phyloP scores from a whole-genome alignment of 2,797 vertebrate genomes.

The Macrochelys suwanniensis region DNA sequence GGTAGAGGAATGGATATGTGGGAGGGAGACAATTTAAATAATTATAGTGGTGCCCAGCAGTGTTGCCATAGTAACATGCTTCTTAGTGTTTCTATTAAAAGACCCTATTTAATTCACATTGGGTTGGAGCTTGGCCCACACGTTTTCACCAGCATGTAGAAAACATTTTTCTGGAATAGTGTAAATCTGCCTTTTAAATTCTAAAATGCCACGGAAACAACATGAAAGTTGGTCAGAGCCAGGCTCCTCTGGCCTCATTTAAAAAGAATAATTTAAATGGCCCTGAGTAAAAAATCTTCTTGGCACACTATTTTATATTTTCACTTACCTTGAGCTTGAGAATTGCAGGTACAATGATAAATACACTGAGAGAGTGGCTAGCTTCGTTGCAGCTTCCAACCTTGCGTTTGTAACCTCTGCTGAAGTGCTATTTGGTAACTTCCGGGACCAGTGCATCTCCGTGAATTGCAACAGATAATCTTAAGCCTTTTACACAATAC shows the following conservation, averaged over 20 bases:
- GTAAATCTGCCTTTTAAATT: constrained; percentile 4
- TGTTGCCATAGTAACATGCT: constrained; percentile 75
- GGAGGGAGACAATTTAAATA: constrained; percentile 34
- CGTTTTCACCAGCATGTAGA: constrained; percentile 20
- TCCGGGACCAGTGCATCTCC: neutral
- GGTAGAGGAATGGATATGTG: neutral
- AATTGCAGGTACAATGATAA: neutral
- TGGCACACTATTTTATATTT: neutral
- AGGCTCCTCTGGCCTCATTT: neutral
- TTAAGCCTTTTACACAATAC: neutral
- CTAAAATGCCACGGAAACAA: neutral
- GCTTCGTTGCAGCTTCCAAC: no score
- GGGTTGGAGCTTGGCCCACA: constrained; percentile 64
- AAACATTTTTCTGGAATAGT: neutral
- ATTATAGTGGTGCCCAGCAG: constrained; percentile 55
- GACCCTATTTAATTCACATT: constrained; percentile 31
- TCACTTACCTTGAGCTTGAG: neutral
- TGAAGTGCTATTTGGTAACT: neutral
- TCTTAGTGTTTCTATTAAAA: constrained; percentile 68
- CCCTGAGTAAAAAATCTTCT: neutral
- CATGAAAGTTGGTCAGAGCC: neutral
- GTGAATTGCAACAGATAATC: neutral
- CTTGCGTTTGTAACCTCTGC: neutral
- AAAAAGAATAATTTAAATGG: neutral
- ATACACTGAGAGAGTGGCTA: neutral